Conservation (phyloP, 2,113 vertebrate genomes). For the Maccullochella peelii region DNA sequence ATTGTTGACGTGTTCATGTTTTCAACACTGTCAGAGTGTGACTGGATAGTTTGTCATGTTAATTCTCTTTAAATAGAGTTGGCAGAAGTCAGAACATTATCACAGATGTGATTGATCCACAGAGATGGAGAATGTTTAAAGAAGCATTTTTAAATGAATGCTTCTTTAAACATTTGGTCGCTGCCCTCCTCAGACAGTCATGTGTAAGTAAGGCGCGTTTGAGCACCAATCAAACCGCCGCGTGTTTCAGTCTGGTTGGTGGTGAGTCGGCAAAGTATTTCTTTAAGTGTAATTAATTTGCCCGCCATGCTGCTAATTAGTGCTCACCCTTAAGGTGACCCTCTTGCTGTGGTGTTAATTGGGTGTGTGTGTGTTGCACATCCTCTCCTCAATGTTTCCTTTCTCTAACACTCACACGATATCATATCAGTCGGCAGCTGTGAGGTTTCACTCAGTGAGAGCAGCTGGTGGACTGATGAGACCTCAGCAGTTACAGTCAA, state of each 20-base stretch:
- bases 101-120: neutral
- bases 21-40: neutral
- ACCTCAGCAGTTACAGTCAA: neutral
- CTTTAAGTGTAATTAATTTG: slow-evolving; percentile 29
- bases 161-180: neutral
- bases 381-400: slow-evolving; percentile 1
- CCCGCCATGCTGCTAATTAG: slow-evolving; percentile 52
- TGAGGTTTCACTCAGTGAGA: neutral
- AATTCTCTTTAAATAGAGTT: neutral
- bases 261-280: neutral
- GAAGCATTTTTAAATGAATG: neutral
- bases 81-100: neutral
- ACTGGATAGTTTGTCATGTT: neutral
- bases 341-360: slow-evolving; percentile 56
- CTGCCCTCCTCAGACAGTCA: neutral
- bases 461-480: neutral
- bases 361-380: slow-evolving; percentile 51
- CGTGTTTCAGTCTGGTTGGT: neutral
- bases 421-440: slow-evolving; percentile 26
- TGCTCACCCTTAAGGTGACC: slow-evolving; percentile 51
- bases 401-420: slow-evolving; percentile 2
- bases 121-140: no score
- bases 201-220: neutral
- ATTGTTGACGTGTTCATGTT: neutral
- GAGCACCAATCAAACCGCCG: neutral